Evolutionary conservation across 2,113 vertebrate species (phyloP).

Genomic region (Nestor notabilis): DNA sequence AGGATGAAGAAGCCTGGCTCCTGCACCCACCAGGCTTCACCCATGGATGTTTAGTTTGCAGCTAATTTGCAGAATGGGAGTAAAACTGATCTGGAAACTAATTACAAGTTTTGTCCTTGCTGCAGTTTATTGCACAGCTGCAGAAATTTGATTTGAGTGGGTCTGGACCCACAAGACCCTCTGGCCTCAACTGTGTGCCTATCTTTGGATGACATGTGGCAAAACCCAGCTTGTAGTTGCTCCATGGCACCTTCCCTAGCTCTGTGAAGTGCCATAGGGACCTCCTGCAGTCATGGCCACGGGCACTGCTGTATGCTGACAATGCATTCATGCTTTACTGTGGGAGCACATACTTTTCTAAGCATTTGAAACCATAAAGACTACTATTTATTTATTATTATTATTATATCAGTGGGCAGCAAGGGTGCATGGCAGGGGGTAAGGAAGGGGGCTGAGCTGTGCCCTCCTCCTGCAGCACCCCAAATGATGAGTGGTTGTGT

Average conservation of each 20-base stretch:
- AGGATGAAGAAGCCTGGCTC: neutral
- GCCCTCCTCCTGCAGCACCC: neutral
- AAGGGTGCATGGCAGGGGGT: rapidly evolving
- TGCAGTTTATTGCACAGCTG: neutral
- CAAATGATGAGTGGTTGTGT: rapidly evolving
- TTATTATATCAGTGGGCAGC: rapidly evolving
- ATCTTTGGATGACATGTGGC: rapidly evolving
- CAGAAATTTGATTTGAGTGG: neutral
- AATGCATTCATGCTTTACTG: neutral
- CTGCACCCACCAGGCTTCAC: neutral
- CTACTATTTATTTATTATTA: neutral
- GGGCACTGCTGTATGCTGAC: neutral
- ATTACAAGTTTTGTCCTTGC: neutral
- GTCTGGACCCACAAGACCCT: neutral
- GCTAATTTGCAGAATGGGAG: neutral
- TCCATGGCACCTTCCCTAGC: neutral
- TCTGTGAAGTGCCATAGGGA: neutral
- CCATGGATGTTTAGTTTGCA: neutral
- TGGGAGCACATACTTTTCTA: neutral
- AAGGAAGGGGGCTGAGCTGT: neutral
- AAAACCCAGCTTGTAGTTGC: neutral
- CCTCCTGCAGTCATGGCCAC: rapidly evolving
- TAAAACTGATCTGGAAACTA: neutral
- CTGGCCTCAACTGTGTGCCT: neutral
- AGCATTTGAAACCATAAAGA: neutral